phyloP scores from a whole-genome alignment of 2,113 vertebrate genomes.

The Clupea harengus region DNA sequence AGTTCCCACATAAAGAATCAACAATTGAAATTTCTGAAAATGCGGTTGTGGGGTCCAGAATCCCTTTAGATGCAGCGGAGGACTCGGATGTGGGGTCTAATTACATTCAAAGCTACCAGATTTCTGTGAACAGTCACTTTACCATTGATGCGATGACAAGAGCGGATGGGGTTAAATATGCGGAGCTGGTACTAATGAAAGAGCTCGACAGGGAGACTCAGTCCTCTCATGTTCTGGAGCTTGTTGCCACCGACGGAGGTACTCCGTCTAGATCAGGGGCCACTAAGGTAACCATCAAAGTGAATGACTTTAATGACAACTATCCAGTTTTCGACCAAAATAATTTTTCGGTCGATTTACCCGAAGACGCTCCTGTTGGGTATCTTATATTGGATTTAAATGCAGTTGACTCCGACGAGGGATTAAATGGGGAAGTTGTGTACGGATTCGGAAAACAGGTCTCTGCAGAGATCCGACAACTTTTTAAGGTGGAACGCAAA shows the following conservation, averaged over 20 bases:
- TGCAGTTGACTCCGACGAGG: slow-evolving; percentile 85
- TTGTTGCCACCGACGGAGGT: slow-evolving; percentile 89
- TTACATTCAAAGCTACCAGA: slow-evolving; percentile 88
- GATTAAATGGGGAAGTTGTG: slow-evolving; percentile 85
- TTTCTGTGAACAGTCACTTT: slow-evolving; percentile 89
- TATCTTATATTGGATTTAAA: slow-evolving; percentile 83
- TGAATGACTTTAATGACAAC: slow-evolving; percentile 94
- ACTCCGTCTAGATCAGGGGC: slow-evolving; percentile 79
- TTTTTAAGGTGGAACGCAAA: slow-evolving; percentile 85
- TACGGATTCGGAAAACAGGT: slow-evolving; percentile 88
- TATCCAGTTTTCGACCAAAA: slow-evolving; percentile 86
- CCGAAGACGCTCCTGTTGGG: slow-evolving; percentile 81
- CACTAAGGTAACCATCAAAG: slow-evolving; percentile 80
- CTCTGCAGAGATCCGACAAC: slow-evolving; percentile 78
- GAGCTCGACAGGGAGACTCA: slow-evolving; percentile 89
- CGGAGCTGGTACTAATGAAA: slow-evolving; percentile 89
- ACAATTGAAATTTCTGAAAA: slow-evolving; percentile 88
- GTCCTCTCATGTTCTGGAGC: slow-evolving; percentile 80
- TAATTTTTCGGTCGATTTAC: slow-evolving; percentile 82
- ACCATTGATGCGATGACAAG: slow-evolving; percentile 86
- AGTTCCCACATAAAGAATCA: slow-evolving; percentile 80
- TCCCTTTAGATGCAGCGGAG: slow-evolving; percentile 83
- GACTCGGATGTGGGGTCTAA: slow-evolving; percentile 90
- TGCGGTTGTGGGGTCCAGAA: slow-evolving; percentile 80
- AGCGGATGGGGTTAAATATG: slow-evolving; percentile 90